These are phyloP conservation scores for Chionomys nivalis DNA, from an alignment of 2,113 vertebrate species.

Conservation along the genomic window DNA sequence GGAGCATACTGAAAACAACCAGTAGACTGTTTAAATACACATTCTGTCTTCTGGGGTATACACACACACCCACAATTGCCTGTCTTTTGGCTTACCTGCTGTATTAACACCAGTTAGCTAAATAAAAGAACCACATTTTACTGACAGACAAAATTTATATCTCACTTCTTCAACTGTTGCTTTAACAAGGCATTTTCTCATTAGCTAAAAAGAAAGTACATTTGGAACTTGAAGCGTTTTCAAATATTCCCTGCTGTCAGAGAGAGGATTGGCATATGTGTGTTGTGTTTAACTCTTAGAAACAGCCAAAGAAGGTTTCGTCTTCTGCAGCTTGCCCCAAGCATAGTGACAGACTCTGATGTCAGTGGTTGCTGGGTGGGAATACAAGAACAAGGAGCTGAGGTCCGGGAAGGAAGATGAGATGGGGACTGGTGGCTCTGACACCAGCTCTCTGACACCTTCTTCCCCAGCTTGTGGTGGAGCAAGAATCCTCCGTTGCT, in stretches of 20 bases:
- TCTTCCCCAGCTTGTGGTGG: neutral
- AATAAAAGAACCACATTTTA: slow-evolving; percentile 76
- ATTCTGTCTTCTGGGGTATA: slow-evolving; percentile 33
- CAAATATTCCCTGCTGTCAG: slow-evolving; percentile 54
- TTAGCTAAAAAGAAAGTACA: slow-evolving; percentile 62
- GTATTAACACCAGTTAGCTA: slow-evolving; percentile 70
- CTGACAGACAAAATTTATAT: slow-evolving; percentile 68
- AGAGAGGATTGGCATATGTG: slow-evolving; percentile 43
- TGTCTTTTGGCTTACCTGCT: slow-evolving; percentile 54
- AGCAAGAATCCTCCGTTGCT: neutral
- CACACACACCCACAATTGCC: neutral
- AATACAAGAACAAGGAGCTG: neutral
- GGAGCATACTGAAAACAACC: slow-evolving; percentile 37
- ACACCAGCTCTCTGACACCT: neutral
- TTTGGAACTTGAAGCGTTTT: slow-evolving; percentile 70
- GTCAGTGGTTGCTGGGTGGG: slow-evolving; percentile 15
- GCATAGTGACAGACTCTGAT: neutral
- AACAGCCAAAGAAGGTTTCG: slow-evolving; percentile 56
- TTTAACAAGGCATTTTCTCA: slow-evolving; percentile 66
- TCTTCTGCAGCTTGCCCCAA: neutral
- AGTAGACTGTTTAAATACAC: neutral
- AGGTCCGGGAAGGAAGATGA: neutral
- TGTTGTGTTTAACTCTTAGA: slow-evolving; percentile 44
- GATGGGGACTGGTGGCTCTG: neutral
- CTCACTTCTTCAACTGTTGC: slow-evolving; percentile 66